These are phyloP conservation scores for Leucosticte australis DNA, from an alignment of 2,113 vertebrate species.

Conservation along the genomic window DNA sequence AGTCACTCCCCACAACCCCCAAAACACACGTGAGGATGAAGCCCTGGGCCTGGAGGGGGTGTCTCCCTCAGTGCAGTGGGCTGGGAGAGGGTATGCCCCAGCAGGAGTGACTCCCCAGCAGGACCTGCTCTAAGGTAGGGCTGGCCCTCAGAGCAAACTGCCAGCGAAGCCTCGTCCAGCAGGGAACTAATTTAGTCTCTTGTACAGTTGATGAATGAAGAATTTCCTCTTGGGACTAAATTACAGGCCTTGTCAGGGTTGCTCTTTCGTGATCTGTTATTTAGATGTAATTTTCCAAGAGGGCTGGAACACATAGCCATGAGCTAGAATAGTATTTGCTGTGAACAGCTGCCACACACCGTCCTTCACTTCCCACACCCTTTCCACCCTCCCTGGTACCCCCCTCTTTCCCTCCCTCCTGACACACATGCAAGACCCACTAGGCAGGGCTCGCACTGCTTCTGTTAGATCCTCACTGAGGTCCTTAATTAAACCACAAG, in stretches of 20 bases:
- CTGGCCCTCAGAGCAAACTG: conserved; percentile 53
- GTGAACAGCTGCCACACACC: conserved; percentile 69
- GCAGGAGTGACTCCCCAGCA: not conserved
- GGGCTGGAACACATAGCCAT: conserved; percentile 75
- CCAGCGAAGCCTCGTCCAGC: conserved; percentile 60
- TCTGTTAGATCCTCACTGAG: conserved; percentile 52
- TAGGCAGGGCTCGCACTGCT: not conserved
- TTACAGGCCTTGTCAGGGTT: conserved; percentile 78
- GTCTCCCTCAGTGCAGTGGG: not conserved
- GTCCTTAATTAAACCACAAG: conserved; percentile 75
- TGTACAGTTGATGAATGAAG: conserved; percentile 79
- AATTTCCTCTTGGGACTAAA: conserved; percentile 85
- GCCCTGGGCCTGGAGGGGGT: not conserved
- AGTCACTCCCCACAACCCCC: not conserved
- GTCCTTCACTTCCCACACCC: conserved; percentile 57
- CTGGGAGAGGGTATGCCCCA: not conserved
- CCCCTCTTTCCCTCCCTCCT: not conserved
- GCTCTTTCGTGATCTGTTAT: conserved; percentile 82
- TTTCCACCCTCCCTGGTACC: not conserved
- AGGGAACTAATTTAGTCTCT: conserved; percentile 78
- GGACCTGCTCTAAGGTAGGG: conserved; percentile 60
- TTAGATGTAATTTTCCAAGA: conserved; percentile 84
- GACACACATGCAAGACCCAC: conserved; percentile 4
- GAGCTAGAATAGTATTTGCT: conserved; percentile 78
- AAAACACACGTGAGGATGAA: not conserved